Evolutionary conservation across 2,113 vertebrate genomes (phyloP).

Genomic region (Nipponia nippon): DNA sequence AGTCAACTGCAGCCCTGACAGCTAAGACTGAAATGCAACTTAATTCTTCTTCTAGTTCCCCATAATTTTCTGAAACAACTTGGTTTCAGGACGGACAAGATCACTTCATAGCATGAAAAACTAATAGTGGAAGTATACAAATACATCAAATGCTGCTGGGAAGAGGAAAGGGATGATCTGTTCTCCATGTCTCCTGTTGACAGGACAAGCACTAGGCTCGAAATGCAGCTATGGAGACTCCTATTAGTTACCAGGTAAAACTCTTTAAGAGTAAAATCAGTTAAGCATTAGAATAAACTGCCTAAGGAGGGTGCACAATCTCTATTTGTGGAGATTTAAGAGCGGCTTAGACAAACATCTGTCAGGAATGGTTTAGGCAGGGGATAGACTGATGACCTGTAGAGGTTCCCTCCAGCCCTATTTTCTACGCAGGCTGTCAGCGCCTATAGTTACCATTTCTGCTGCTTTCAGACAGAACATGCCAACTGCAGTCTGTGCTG

Average conservation of each 20-base stretch:
- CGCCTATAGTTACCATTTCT: neutral
- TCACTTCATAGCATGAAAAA: neutral
- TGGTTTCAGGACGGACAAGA: neutral
- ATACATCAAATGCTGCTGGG: neutral
- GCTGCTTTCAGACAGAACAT: neutral
- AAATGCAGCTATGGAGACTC: neutral
- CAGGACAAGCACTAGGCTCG: neutral
- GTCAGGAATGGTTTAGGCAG: neutral
- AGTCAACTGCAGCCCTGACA: neutral
- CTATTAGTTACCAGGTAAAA: neutral
- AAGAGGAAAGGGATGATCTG: neutral
- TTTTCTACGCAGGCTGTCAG: neutral
- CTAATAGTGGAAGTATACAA: neutral
- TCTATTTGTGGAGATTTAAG: neutral
- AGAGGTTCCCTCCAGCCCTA: neutral
- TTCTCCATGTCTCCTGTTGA: neutral
- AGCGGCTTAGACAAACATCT: neutral
- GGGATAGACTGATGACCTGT: neutral
- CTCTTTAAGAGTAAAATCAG: neutral
- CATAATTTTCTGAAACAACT: neutral
- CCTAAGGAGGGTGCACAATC: neutral
- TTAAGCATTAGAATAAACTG: neutral
- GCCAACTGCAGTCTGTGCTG: neutral
- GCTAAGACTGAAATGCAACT: neutral
- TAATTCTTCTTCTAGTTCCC: neutral